phyloP scores from a whole-genome alignment of 1,140 invertebrate species.

The Drosophila mayri region DNA sequence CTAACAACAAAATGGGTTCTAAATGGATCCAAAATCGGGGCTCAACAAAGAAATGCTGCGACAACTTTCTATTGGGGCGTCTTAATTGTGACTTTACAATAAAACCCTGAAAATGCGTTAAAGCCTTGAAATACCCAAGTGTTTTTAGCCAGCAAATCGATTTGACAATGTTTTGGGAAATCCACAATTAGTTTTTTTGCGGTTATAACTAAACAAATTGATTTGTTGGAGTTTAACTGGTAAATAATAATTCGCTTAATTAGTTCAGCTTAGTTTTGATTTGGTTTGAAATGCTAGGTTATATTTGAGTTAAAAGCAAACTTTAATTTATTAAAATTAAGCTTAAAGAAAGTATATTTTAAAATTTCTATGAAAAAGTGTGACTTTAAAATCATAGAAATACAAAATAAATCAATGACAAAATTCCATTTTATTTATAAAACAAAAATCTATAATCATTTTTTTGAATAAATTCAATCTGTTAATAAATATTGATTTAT shows the following conservation, averaged over 20 bases:
- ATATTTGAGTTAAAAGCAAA: too few species aligned
- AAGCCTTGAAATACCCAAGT: slow-evolving; percentile 5
- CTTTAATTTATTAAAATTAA: too few species aligned
- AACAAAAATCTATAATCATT: background rate
- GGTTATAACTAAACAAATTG: background rate
- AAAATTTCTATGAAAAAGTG: too few species aligned
- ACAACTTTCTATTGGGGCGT: slow-evolving; percentile 11
- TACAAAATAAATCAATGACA: too few species aligned
- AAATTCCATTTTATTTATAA: background rate
- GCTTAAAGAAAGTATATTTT: too few species aligned
- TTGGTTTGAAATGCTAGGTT: too few species aligned
- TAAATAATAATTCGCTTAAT: too few species aligned
- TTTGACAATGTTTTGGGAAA: background rate
- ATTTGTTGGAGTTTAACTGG: too few species aligned
- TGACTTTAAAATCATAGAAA: too few species aligned
- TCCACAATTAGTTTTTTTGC: background rate
- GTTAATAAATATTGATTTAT: background rate
- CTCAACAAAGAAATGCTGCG: slow-evolving; percentile 1
- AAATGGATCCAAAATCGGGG: slow-evolving; percentile 6
- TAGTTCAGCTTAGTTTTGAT: background rate
- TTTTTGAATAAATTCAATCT: background rate
- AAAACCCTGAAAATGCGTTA: background rate
- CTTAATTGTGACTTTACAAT: background rate
- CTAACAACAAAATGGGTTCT: background rate
- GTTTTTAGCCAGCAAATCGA: background rate